Evolutionary conservation across 1,140 invertebrate genomes (phyloP).

Genomic region (Drosophila seguyi): DNA sequence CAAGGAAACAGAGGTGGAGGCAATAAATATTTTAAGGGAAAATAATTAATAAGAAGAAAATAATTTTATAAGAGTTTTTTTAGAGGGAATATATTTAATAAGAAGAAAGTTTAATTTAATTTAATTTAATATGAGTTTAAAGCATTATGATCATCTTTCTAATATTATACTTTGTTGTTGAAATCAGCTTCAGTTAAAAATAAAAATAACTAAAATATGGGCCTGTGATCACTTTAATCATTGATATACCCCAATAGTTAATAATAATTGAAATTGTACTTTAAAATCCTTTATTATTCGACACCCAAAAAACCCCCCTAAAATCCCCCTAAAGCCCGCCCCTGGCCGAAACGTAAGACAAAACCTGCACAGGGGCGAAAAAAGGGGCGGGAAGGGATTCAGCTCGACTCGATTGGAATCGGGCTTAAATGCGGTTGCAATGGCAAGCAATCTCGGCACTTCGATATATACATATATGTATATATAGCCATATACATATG

Average conservation of each 20-base stretch:
- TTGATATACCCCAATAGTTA: too few species aligned
- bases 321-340: not conserved
- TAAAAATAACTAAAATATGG: too few species aligned
- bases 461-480: constrained; percentile 2
- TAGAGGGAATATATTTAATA: too few species aligned
- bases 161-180: not conserved
- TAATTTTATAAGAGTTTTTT: too few species aligned
- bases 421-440: constrained; percentile 48
- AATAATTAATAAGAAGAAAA: too few species aligned
- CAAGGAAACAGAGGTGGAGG: not conserved
- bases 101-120: too few species aligned
- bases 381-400: constrained; percentile 13
- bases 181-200: not conserved
- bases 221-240: too few species aligned
- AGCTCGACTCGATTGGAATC: constrained; percentile 6
- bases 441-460: constrained; percentile 13
- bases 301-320: too few species aligned
- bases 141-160: not conserved
- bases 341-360: constrained; percentile 36
- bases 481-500: not conserved
- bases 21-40: not conserved
- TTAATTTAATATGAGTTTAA: not conserved
- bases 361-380: constrained; percentile 32
- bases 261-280: not conserved
- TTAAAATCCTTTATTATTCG: too few species aligned